These are phyloP conservation scores for Drosophila algonquin DNA, from an alignment of 2,888 invertebrate genomes.

Conservation along the genomic window DNA sequence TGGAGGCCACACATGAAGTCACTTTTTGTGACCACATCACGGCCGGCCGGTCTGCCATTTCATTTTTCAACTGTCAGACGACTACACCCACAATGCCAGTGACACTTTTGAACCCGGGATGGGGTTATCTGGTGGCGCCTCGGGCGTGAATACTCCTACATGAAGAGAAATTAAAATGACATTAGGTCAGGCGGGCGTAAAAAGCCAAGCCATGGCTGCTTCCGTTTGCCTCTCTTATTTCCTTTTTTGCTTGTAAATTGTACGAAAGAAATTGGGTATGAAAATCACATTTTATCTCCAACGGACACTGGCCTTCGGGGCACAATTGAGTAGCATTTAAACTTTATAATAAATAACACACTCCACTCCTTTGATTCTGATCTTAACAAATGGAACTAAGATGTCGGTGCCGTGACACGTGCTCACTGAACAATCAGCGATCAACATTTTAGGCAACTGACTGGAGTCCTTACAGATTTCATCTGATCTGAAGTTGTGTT, in stretches of 20 bases:
- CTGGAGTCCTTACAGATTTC: too few species aligned
- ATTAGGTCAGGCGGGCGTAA: conserved; percentile 65
- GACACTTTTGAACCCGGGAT: conserved; percentile 36
- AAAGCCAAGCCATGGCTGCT: conserved; percentile 39
- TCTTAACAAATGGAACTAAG: conserved; percentile 25
- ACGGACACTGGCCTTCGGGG: conserved; percentile 32
- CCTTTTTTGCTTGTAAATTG: conserved; percentile 1
- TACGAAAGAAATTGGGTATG: conserved; percentile 26
- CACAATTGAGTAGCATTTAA: conserved; percentile 15
- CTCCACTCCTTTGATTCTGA: conserved; percentile 12
- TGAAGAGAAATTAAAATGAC: conserved; percentile 63
- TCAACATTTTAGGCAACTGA: background rate
- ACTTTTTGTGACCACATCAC: conserved; percentile 51
- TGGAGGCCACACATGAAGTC: conserved; percentile 24
- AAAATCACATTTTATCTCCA: conserved; percentile 38
- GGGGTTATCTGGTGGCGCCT: conserved; percentile 34
- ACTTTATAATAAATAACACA: conserved; percentile 36
- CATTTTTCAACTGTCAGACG: conserved; percentile 52
- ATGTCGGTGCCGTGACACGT: background rate
- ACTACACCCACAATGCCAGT: conserved; percentile 42
- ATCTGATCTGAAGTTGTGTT: too few species aligned
- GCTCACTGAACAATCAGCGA: conserved; percentile 5
- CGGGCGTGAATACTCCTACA: conserved; percentile 48
- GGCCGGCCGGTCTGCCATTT: conserved; percentile 34
- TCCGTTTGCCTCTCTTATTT: conserved; percentile 9